phyloP scores from a whole-genome alignment of 2,888 invertebrate species.

The Catocala nupta region DNA sequence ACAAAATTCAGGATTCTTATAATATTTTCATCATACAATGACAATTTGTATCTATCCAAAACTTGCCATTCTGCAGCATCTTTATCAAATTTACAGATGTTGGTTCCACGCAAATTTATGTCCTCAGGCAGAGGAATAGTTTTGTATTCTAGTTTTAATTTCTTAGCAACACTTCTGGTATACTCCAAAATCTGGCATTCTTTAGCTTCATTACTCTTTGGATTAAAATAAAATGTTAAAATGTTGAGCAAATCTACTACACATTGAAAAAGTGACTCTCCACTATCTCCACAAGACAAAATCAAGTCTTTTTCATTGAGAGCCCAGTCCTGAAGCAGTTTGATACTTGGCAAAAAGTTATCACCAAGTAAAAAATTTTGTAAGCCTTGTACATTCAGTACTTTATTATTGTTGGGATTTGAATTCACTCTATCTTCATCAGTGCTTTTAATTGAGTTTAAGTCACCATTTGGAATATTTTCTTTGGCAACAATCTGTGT shows the following conservation, averaged over 20 bases:
- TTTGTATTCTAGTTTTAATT: constrained; percentile 87
- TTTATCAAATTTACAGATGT: constrained; percentile 90
- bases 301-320: constrained; percentile 92
- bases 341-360: constrained; percentile 89
- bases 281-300: constrained; percentile 92
- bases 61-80: constrained; percentile 91
- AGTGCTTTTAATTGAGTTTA: constrained; percentile 33
- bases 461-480: constrained; percentile 52
- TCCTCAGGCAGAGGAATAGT: constrained; percentile 92
- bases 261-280: constrained; percentile 92
- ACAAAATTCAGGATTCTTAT: constrained; percentile 92
- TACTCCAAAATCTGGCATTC: constrained; percentile 70
- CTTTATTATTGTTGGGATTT: constrained; percentile 44
- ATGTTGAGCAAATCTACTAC: constrained; percentile 94
- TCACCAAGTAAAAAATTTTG: constrained; percentile 88
- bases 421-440: constrained; percentile 40
- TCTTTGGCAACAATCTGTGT: constrained; percentile 27
- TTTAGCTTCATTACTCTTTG: constrained; percentile 54
- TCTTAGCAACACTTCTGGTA: constrained; percentile 73
- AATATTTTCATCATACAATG: constrained; percentile 90
- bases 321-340: constrained; percentile 95
- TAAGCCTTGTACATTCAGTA: constrained; percentile 84
- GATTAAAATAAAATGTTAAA: constrained; percentile 89
- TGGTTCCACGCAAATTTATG: constrained; percentile 90
- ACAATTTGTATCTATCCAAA: constrained; percentile 84